Base-by-base conservation (phyloP, 1,140 invertebrate genomes). In the Saxidomus purpurata region DNA sequence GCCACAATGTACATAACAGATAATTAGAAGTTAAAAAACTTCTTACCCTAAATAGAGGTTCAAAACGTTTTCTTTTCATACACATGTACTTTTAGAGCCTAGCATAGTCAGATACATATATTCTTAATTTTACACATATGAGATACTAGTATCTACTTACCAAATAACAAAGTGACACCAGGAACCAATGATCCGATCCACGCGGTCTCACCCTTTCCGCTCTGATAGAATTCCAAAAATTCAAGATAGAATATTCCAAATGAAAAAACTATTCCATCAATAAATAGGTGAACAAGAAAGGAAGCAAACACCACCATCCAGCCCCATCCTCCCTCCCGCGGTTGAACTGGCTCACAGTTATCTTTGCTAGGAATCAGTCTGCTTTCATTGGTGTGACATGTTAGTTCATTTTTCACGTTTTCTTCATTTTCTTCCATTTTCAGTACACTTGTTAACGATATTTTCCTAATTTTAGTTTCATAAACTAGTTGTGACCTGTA, bases 281-380 rank as follows among this genome's bases (percentile, higher is more conserved):
- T 98, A 90, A 99, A 98, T 96, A 99, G 97, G 97, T 99, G 99
- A 95, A 98, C 99, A 97, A 99, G 97, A 96, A 99, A 99, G 11
- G 98, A 99, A 63, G 98, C 98, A 92, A 99, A 97, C 40, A 99
- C 99, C 89, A 99, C 97, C 95, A 99, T 97, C 98, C 98, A 99
- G 1, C 98, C 98, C 95, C 98, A 98, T n/a, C 95, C 95, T 11
- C 93, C 93, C 69, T 94, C 93, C 6, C 92, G 93, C 0, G 92
- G 90, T 28, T 40, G 34, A 69, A 84, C 43, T 47, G 43, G 8
- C 8, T 17, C 52, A 55, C 19, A 3, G 8, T 22, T 55, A 3
- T 55, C 22, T n/a, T 55, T 55, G 4, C 4, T 4, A 3, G 19
- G 3, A 6, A 55, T 55, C 2, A 3, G 19, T 55, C 22, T n/a